phyloP scores from a whole-genome alignment of 2,113 vertebrate species.

The Galemys pyrenaicus region DNA sequence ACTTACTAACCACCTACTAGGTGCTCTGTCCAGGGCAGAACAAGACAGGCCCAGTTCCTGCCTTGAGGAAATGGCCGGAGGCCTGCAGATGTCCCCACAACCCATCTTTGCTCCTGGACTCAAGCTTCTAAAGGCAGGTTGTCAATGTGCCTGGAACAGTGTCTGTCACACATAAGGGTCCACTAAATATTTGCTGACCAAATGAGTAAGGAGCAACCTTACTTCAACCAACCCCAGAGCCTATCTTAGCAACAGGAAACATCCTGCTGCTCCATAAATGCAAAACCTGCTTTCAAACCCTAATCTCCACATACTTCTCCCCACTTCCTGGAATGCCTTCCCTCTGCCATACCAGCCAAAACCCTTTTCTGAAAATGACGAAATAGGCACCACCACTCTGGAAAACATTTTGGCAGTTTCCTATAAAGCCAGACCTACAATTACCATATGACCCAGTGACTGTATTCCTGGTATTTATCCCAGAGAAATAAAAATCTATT shows the following conservation, averaged over 20 bases:
- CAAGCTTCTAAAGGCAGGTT: not conserved
- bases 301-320: not conserved
- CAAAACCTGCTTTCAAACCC: not conserved
- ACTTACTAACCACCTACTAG: not conserved
- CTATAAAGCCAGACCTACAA: not conserved
- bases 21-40: not conserved
- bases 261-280: not conserved
- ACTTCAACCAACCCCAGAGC: slow-evolving; percentile 2
- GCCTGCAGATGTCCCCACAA: not conserved
- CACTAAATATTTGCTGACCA: not conserved
- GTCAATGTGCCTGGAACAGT: not conserved
- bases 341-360: not conserved
- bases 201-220: not conserved
- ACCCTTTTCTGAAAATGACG: slow-evolving; percentile 25
- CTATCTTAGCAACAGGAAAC: not conserved
- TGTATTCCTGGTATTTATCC: not conserved
- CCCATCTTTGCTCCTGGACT: not conserved
- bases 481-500: slow-evolving; percentile 13
- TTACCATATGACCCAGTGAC: not conserved
- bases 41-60: not conserved
- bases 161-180: not conserved
- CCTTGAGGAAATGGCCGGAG: not conserved
- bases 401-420: slow-evolving; percentile 26
- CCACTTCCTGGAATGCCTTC: not conserved
- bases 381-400: not conserved